Evolutionary conservation across 2,797 vertebrate species (phyloP), one percentile per base, ranked within the genome.

Genomic region (Buphagus erythrorhynchus): DNA sequence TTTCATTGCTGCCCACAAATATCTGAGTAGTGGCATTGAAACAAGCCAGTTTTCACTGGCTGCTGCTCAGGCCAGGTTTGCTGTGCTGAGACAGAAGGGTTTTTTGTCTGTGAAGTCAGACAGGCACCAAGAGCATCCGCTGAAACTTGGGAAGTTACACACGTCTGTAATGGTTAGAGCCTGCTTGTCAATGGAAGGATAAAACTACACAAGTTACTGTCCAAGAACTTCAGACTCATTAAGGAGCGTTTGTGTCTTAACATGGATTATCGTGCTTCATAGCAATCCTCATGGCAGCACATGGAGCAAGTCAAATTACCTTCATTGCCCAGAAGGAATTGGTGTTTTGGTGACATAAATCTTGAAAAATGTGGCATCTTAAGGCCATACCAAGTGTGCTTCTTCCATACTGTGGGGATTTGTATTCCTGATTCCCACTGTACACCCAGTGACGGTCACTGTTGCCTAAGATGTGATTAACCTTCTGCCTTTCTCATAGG

Each of bases 61-160:
- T 88, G 81, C 84, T 83, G 54, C 71, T 87, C 49, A n/a, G 52
- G 42, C 75, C 58, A 68, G 74, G 81, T 94, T 78, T 74, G 69
- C 74, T 66, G 38, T 54, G n/a, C 72, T 54, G 75, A 78, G 77
- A 95, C 87, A 92, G 84, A 86, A 69, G 35, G 46, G 72, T 82
- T 91, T 89, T 80, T 83, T 92, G 72, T 92, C 46, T 66, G 35
- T 33, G 0, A 78, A 55, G n/a, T 66, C 49, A 22, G 75, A 48
- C 89, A 54, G 69, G 15, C 36, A 51, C 46, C 29, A 16, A 25
- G 61, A 74, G 49, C 52, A 36, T 89, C 42, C 8, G 1, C n/a
- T 54, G 61, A 68, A 73, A 40, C 33, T 82, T 0, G 0, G 65
- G 31, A 71, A 57, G n/a, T 38, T 69, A 43, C 51, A 17, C 40